phyloP scores from a whole-genome alignment of 1,140 invertebrate species.

The Drosophila asahinai region DNA sequence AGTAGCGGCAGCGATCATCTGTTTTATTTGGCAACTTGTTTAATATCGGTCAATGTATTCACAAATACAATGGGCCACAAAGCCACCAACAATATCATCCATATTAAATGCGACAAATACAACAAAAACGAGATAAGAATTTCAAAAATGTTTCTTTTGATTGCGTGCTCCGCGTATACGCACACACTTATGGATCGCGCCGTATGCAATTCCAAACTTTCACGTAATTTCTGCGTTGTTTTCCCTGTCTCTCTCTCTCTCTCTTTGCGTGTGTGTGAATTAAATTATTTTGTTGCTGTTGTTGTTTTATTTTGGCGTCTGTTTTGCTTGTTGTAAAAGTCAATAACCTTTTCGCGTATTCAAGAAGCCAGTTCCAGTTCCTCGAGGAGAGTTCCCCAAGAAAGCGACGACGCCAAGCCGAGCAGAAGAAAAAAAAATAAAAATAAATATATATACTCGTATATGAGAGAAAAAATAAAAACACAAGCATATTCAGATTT shows the following conservation, averaged over 20 bases:
- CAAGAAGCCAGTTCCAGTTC: constrained; percentile 71
- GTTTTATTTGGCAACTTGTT: constrained; percentile 72
- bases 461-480: constrained; percentile 21
- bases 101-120: constrained; percentile 36
- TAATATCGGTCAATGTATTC: constrained; percentile 84
- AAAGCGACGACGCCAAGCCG: constrained; percentile 30
- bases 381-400: constrained; percentile 47
- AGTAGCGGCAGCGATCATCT: constrained; percentile 37
- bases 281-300: constrained; percentile 69
- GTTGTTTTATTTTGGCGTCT: constrained; percentile 61
- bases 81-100: constrained; percentile 14
- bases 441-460: background rate
- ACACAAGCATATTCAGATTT: constrained; percentile 33
- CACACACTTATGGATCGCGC: constrained; percentile 7
- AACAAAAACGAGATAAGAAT: constrained; percentile 78
- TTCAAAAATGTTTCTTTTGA: constrained; percentile 76
- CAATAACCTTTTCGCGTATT: constrained; percentile 79
- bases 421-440: constrained; percentile 15
- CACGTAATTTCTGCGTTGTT: constrained; percentile 77
- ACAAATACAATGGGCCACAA: constrained; percentile 41
- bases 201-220: constrained; percentile 81
- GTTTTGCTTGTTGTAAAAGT: constrained; percentile 82
- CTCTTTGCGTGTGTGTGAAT: constrained; percentile 62
- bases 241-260: constrained; percentile 30
- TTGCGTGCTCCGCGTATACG: constrained; percentile 58